Evolutionary conservation across 2,888 invertebrate species (phyloP).

Genomic region (Entomobrya multifasciata): DNA sequence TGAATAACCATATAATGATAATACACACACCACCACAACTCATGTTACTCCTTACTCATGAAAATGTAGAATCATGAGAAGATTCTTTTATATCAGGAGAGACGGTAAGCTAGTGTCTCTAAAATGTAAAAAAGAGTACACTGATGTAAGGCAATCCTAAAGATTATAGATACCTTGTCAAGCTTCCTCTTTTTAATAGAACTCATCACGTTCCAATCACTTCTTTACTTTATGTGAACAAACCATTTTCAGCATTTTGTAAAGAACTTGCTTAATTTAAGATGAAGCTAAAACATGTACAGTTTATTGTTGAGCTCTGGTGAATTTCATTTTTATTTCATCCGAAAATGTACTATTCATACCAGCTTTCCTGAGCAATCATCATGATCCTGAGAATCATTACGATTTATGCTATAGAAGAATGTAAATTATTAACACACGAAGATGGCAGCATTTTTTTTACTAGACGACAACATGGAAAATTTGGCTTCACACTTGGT

Average conservation of each 20-base stretch:
- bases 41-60: no score
- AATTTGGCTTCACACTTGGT: no score
- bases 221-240: not conserved
- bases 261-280: not conserved
- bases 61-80: no score
- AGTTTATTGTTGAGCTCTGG: not conserved
- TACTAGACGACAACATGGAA: no score
- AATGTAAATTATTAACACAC: no score
- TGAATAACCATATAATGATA: slow-evolving; percentile 44
- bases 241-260: not conserved
- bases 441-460: not conserved
- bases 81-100: no score
- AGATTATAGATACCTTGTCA: slow-evolving; percentile 50
- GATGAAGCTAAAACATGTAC: not conserved
- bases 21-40: no score
- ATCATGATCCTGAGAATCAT: no score
- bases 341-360: not conserved
- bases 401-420: no score
- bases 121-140: not conserved
- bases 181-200: slow-evolving; percentile 35
- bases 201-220: slow-evolving; percentile 27
- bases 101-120: no score
- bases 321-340: not conserved
- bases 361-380: no score
- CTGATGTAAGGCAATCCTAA: slow-evolving; percentile 10